Base-by-base conservation (phyloP, 2,113 vertebrate species). In the Spea bombifrons region DNA sequence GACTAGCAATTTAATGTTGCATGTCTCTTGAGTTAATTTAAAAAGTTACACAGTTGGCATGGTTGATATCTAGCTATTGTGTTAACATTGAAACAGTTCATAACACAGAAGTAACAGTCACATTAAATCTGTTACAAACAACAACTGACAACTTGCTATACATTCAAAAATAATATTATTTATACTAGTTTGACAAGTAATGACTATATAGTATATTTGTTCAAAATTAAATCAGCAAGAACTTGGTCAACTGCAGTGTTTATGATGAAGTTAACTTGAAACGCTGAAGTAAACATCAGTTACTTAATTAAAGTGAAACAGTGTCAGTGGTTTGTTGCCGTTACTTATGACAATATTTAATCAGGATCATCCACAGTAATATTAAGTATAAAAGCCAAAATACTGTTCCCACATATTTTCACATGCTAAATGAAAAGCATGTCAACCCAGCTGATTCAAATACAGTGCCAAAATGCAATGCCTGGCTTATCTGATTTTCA, bases 371-470 rank as follows among this genome's bases (percentile, higher is more conserved):
- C 45, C 55, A 30, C n/a, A 48, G 45, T 77, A 44, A 70, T 30
- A 61, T 71, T 5, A 71, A 77, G 55, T n/a, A 15, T 63, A 45
- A 52, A 71, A 70, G 66, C 67, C 68, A 71, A 61, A 70, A 17
- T 53, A 52, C 57, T 53, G 47, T 72, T 78, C 68, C 48, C 7
- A 45, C 50, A 45, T 71, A 12, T 78, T 64, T 78, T 78, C 48
- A 71, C 59, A 78, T 72, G 69, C 68, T 71, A 65, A 78, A 71
- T 71, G 66, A 63, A 78, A 70, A 78, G 47, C 48, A 78, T 72
- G 59, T 71, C 68, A 78, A 48, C 63, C 47, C 68, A 78, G 68
- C 59, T 78, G 68, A 78, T 78, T 48, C 52, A 7, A 8, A 65
- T 52, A 17, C 9, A 50, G 59, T 78, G 76, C 76, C 76, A 78